These are phyloP conservation scores for Acanthococcus lagerstroemiae DNA, from an alignment of 2,888 invertebrate genomes.

Conservation along the genomic window DNA sequence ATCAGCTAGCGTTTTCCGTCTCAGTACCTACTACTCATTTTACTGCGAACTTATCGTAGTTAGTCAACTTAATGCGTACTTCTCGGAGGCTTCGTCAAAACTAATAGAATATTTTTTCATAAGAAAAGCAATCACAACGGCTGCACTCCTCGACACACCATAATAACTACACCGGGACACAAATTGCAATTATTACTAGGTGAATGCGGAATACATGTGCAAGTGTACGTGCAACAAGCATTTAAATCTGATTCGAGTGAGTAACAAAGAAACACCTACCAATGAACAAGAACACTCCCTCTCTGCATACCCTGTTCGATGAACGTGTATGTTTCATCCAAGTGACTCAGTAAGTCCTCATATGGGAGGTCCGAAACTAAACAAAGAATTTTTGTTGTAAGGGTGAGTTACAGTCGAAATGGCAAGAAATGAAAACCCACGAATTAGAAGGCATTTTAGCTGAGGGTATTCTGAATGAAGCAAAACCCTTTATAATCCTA, in stretches of 20 bases:
- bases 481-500: no score
- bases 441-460: no score
- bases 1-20: no score
- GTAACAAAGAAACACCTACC: conserved; percentile 49
- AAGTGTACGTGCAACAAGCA: background rate
- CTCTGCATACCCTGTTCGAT: conserved; percentile 58
- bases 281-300: conserved; percentile 74
- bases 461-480: no score
- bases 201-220: background rate
- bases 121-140: conserved; percentile 72
- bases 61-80: conserved; percentile 36
- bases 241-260: background rate
- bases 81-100: conserved; percentile 59
- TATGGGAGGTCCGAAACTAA: conserved; percentile 73
- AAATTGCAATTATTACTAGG: conserved; percentile 11
- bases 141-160: conserved; percentile 82
- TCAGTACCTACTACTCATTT: conserved; percentile 27
- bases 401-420: background rate
- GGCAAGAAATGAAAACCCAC: background rate
- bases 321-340: conserved; percentile 66
- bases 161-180: conserved; percentile 54
- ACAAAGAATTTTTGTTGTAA: conserved; percentile 34
- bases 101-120: conserved; percentile 74
- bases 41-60: background rate
- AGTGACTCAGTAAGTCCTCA: conserved; percentile 70